Conservation (phyloP, 2,797 vertebrate genomes). For the Sebastolobus altivelis region DNA sequence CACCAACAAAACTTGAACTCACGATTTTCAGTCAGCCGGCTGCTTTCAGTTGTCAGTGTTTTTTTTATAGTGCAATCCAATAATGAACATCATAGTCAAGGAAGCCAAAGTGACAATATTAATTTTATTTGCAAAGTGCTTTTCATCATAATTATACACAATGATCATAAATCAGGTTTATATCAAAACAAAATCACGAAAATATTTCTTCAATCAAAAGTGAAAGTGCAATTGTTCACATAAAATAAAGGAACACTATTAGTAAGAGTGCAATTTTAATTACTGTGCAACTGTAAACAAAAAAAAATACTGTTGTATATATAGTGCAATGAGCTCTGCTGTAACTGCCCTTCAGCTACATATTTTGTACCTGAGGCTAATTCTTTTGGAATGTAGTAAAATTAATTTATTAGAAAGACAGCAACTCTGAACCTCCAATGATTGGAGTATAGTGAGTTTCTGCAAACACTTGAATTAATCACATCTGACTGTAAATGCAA, state of each 20-base stretch:
- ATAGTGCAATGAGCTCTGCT: background rate
- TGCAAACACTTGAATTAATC: background rate
- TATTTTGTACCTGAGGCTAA: background rate
- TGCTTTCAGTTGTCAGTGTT: background rate
- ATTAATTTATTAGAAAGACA: background rate
- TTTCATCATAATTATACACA: background rate
- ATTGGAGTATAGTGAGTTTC: background rate
- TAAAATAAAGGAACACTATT: background rate
- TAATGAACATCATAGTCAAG: background rate
- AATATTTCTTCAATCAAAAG: background rate
- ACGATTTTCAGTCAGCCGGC: background rate
- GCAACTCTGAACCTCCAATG: background rate
- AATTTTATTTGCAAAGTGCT: background rate
- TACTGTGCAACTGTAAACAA: background rate
- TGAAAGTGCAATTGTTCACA: background rate
- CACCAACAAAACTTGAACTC: background rate
- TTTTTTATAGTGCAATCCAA: background rate
- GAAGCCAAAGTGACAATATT: background rate
- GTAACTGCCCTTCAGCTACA: background rate
- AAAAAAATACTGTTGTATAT: background rate
- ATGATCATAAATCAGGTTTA: background rate
- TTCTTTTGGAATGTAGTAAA: background rate
- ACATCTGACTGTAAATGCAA: background rate
- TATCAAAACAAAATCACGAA: background rate
- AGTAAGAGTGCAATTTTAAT: background rate